Evolutionary conservation across 2,113 vertebrate species (phyloP).

Genomic region (Lichenostomus cassidix): DNA sequence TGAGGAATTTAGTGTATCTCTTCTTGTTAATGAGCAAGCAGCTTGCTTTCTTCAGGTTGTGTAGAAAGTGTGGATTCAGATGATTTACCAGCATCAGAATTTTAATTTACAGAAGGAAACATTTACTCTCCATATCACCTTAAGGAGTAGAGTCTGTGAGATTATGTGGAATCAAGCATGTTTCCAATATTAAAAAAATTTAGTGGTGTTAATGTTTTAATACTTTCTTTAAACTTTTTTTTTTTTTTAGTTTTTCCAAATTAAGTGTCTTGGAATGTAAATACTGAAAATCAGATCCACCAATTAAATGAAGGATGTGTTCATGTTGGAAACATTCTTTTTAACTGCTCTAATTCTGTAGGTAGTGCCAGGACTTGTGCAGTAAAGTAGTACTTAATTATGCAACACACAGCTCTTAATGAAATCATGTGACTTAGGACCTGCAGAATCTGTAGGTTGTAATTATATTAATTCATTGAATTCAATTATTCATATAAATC

Average conservation of each 20-base stretch:
- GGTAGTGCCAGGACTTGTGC: background rate
- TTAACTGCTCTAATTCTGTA: background rate
- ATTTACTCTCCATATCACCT: background rate
- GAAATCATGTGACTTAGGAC: background rate
- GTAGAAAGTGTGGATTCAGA: background rate
- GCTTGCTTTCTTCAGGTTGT: background rate
- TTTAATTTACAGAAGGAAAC: background rate
- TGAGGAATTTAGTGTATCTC: background rate
- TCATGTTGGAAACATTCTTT: background rate
- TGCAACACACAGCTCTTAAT: background rate
- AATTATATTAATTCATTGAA: background rate
- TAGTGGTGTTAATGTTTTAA: background rate
- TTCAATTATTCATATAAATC: background rate
- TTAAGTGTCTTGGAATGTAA: background rate
- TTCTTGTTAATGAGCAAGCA: background rate
- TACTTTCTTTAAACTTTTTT: background rate
- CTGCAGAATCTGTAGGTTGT: background rate
- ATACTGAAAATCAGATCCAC: background rate
- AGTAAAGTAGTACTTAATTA: background rate
- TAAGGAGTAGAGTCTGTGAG: background rate
- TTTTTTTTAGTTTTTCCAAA: background rate
- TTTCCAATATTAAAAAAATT: background rate
- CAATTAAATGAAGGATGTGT: background rate
- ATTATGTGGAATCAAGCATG: background rate
- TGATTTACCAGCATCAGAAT: background rate